Evolutionary conservation across 2,113 vertebrate species (phyloP).

Genomic region (Seriola rivoliana): DNA sequence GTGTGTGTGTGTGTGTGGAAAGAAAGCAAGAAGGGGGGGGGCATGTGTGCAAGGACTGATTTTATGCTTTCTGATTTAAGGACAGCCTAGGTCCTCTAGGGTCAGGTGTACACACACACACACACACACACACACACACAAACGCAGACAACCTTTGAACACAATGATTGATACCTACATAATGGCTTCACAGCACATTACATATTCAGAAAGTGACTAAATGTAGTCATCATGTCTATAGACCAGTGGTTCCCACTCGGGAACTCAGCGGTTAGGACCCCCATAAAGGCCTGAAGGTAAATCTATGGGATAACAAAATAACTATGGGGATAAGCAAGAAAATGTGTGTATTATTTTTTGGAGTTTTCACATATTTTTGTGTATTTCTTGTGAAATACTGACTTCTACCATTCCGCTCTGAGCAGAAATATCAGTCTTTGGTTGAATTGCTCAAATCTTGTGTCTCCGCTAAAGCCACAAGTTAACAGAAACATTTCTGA

Average conservation of each 20-base stretch:
- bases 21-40: neutral
- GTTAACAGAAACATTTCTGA: neutral
- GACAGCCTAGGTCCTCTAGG: conserved; percentile 5
- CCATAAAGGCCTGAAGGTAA: neutral
- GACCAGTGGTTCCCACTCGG: neutral
- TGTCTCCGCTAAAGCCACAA: neutral
- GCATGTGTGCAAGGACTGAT: conserved; percentile 23
- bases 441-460: neutral
- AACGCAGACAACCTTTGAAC: neutral
- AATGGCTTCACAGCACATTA: conserved; percentile 5
- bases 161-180: neutral
- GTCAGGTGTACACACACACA: conserved; percentile 4
- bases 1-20: conserved; percentile 7
- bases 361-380: neutral
- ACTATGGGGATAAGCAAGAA: neutral
- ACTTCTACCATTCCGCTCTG: neutral
- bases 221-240: neutral
- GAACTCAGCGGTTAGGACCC: neutral
- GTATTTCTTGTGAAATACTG: neutral
- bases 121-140: neutral
- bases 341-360: neutral
- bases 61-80: conserved; percentile 45
- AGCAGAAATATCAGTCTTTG: neutral
- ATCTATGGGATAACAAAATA: neutral
- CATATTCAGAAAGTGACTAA: neutral